These are phyloP conservation scores for Eonycteris spelaea DNA, from an alignment of 2,113 vertebrate species.

Conservation along the genomic window DNA sequence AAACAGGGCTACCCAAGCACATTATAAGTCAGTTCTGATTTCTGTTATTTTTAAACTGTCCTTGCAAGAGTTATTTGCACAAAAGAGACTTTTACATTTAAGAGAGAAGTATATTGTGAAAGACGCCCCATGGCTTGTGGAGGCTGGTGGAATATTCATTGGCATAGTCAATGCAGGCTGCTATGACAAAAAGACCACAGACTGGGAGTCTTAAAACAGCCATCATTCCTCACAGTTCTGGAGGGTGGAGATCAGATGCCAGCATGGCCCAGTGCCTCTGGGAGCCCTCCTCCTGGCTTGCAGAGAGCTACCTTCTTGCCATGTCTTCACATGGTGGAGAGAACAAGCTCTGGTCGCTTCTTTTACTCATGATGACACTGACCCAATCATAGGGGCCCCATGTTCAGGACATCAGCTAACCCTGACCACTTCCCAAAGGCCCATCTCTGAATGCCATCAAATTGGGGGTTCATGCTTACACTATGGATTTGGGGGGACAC, in stretches of 20 bases:
- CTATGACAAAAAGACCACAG: too few relatives aligned
- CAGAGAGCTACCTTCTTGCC: neutral
- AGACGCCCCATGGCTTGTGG: neutral
- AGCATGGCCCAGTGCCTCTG: neutral
- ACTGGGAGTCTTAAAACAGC: neutral
- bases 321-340: neutral
- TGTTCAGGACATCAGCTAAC: neutral
- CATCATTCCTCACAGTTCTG: neutral
- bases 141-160: too few relatives aligned
- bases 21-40: neutral
- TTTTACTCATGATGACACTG: neutral
- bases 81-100: neutral
- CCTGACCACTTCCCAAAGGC: neutral
- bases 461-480: neutral
- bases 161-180: neutral
- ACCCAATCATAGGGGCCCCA: neutral
- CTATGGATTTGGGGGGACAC: neutral
- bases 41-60: neutral
- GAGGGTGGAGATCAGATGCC: neutral
- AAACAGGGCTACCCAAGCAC: neutral
- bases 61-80: neutral
- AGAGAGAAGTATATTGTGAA: neutral
- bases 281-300: neutral
- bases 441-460: neutral
- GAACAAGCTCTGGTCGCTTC: neutral